A percentile compares a stretch with the other conserved stretches of the same genome.
Evolutionary conservation across 2,113 vertebrate genomes (phyloP).

Genomic region (Chloropsis cyanopogon): DNA sequence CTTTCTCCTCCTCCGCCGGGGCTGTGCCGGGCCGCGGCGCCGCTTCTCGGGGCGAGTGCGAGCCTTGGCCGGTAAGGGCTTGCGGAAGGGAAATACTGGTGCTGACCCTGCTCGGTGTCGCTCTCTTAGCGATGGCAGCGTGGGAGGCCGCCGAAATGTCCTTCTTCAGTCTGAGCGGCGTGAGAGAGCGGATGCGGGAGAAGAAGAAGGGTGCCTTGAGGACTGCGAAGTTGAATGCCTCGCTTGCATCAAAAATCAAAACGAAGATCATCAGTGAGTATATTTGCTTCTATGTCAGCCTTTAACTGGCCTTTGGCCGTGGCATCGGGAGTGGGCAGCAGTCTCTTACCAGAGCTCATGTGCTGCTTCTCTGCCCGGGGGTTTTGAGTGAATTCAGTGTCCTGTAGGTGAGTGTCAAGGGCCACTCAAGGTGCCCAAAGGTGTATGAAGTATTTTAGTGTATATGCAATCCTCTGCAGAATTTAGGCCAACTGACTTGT

Average conservation of each 20-base stretch:
- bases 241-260: conserved; percentile 78
- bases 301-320: background rate
- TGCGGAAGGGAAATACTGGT: background rate
- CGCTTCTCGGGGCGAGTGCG: fast-evolving
- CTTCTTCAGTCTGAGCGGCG: background rate
- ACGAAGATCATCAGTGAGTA: conserved; percentile 79
- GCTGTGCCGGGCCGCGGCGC: no score
- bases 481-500: background rate
- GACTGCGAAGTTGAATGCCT: conserved; percentile 67
- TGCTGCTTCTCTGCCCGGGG: background rate
- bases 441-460: background rate
- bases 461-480: background rate
- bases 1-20: fast-evolving
- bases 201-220: conserved; percentile 51
- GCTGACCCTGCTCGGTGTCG: background rate
- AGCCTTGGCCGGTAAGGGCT: background rate
- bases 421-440: background rate
- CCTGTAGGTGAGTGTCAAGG: background rate
- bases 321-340: background rate
- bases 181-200: conserved; percentile 54
- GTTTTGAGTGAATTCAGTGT: no score
- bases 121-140: background rate
- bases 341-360: no score
- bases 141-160: background rate
- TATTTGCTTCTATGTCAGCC: fast-evolving